These are phyloP conservation scores for Gymnoscopelus braueri DNA, from an alignment of 2,797 vertebrate species.

Conservation along the genomic window DNA sequence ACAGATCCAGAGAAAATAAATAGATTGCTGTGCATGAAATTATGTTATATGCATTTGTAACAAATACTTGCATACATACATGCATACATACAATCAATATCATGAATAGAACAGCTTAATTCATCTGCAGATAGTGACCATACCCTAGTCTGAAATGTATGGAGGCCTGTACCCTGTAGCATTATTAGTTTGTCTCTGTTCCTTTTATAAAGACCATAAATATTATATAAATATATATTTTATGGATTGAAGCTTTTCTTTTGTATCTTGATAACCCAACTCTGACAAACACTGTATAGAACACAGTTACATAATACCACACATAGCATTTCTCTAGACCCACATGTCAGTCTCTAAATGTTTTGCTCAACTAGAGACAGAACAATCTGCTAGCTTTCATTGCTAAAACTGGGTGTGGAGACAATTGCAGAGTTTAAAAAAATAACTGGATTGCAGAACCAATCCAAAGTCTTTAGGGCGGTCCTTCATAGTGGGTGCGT, in stretches of 20 bases:
- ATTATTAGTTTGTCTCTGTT: neutral
- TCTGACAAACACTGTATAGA: slow-evolving; percentile 14
- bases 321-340: neutral
- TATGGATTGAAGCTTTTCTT: no score
- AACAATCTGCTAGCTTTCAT: no score
- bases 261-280: neutral
- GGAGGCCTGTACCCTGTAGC: neutral
- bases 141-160: neutral
- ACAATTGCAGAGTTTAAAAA: no score
- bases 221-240: no score
- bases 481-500: no score
- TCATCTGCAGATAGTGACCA: neutral
- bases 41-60: neutral
- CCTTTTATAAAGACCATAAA: neutral
- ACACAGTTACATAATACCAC: slow-evolving; percentile 22
- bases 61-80: neutral
- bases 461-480: no score
- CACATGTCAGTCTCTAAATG: no score
- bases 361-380: no score
- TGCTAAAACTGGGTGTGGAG: no score
- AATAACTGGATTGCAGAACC: no score
- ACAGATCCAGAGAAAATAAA: slow-evolving; percentile 11
- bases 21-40: slow-evolving; percentile 2
- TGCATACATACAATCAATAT: no score
- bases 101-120: neutral